A percentile compares a stretch with the other conserved stretches of the same genome.
These are phyloP conservation scores for Vanessa cardui DNA, from an alignment of 2,888 invertebrate genomes.

Conservation along the genomic window DNA sequence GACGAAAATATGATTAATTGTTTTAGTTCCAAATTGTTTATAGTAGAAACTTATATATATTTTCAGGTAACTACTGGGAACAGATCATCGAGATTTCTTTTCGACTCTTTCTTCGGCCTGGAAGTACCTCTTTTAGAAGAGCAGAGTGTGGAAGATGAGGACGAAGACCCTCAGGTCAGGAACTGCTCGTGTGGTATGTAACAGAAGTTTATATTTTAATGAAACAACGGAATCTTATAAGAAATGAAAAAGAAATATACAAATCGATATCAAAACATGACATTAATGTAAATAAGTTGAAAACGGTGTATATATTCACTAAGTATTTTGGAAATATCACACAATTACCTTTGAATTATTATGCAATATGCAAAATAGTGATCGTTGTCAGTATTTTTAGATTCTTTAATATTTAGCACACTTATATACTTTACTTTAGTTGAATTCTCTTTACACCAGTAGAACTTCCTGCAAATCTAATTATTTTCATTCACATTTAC, in stretches of 20 bases:
- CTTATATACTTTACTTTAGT: constrained; percentile 27
- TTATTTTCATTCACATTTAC: constrained; percentile 58
- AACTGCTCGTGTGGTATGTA: constrained; percentile 89
- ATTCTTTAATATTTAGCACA: neutral
- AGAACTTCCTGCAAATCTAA: constrained; percentile 11
- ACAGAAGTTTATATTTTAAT: neutral
- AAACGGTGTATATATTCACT: neutral
- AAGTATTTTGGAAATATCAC: no score
- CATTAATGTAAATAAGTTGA: neutral
- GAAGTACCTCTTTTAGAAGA: constrained; percentile 81
- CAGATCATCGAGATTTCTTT: constrained; percentile 86
- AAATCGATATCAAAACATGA: no score
- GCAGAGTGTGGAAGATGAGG: constrained; percentile 84
- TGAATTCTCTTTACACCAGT: neutral
- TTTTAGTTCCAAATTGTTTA: neutral
- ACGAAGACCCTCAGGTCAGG: constrained; percentile 80
- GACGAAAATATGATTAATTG: no score
- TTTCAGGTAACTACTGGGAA: constrained; percentile 75
- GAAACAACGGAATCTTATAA: no score
- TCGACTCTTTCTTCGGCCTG: constrained; percentile 88
- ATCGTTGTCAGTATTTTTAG: neutral
- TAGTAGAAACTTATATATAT: neutral
- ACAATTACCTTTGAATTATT: no score
- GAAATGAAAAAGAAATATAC: no score
- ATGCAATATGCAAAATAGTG: constrained; percentile 11